A percentile compares a stretch with the other conserved stretches of the same genome.
These are phyloP conservation scores for Philaethria dido DNA, from an alignment of 2,888 invertebrate genomes.

Conservation along the genomic window DNA sequence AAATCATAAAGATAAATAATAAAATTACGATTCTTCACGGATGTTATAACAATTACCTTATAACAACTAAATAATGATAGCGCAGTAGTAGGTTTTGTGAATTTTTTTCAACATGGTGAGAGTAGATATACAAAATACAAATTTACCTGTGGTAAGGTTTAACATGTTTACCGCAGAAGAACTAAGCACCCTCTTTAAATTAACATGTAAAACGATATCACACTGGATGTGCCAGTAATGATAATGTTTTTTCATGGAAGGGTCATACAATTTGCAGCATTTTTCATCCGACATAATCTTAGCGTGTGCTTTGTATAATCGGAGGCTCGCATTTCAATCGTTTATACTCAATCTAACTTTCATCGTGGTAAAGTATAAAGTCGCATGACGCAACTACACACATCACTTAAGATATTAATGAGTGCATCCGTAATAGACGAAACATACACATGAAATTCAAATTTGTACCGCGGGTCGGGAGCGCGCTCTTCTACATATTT, in stretches of 20 bases:
- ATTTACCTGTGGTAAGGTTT: slow-evolving; percentile 41
- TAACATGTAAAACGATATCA: slow-evolving; percentile 76
- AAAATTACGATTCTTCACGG: too few relatives aligned
- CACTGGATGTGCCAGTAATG: slow-evolving; percentile 64
- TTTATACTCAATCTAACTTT: slow-evolving; percentile 49
- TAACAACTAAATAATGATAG: too few relatives aligned
- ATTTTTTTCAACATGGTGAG: slow-evolving; percentile 8
- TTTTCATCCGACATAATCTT: slow-evolving; percentile 79
- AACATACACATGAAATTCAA: slow-evolving; percentile 84
- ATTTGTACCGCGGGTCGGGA: slow-evolving; percentile 78
- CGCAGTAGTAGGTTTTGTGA: background rate
- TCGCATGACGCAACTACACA: slow-evolving; percentile 62
- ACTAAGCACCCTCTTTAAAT: slow-evolving; percentile 60
- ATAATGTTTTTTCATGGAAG: slow-evolving; percentile 80
- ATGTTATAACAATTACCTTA: too few relatives aligned
- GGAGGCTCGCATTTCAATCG: slow-evolving; percentile 49
- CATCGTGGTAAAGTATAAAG: slow-evolving; percentile 57
- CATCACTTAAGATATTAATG: slow-evolving; percentile 84
- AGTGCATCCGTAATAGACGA: slow-evolving; percentile 83
- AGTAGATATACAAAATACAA: background rate
- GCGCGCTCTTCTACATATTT: slow-evolving; percentile 82
- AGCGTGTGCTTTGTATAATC: slow-evolving; percentile 71
- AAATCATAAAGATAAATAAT: too few relatives aligned
- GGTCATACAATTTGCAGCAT: slow-evolving; percentile 80
- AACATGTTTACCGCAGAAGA: slow-evolving; percentile 50